A percentile compares a stretch with the other conserved stretches of the same genome.
Evolutionary conservation across 2,113 vertebrate genomes (phyloP).

Genomic region (Cavia aperea): DNA sequence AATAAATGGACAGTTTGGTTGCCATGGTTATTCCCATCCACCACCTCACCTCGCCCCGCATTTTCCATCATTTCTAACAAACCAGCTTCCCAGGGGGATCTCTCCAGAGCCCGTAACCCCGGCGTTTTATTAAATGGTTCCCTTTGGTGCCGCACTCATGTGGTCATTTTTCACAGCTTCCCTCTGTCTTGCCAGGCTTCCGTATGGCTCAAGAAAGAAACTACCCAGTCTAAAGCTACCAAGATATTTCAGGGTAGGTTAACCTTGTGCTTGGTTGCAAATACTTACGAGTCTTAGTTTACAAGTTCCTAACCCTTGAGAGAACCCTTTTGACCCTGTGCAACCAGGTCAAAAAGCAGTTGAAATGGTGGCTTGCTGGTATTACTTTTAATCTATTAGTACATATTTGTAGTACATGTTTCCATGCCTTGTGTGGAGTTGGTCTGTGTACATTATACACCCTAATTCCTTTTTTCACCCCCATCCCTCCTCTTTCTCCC

Average conservation of each 20-base stretch:
- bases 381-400: background rate
- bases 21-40: constrained; percentile 22
- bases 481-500: background rate
- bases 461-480: background rate
- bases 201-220: background rate
- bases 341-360: background rate
- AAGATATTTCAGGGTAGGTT: background rate
- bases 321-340: background rate
- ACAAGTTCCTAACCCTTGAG: background rate
- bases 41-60: background rate
- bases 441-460: background rate
- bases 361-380: background rate
- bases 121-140: background rate
- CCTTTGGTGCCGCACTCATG: background rate
- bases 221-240: background rate
- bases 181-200: background rate
- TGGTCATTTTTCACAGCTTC: background rate
- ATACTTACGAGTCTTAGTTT: background rate
- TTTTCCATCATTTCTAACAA: constrained; percentile 22
- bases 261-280: background rate
- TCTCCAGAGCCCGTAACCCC: background rate
- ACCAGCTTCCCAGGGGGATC: background rate
- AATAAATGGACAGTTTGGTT: constrained; percentile 9
- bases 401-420: background rate
- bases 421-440: background rate